These are phyloP conservation scores for Hedya salicella DNA, from an alignment of 2,888 invertebrate species.

Conservation along the genomic window DNA sequence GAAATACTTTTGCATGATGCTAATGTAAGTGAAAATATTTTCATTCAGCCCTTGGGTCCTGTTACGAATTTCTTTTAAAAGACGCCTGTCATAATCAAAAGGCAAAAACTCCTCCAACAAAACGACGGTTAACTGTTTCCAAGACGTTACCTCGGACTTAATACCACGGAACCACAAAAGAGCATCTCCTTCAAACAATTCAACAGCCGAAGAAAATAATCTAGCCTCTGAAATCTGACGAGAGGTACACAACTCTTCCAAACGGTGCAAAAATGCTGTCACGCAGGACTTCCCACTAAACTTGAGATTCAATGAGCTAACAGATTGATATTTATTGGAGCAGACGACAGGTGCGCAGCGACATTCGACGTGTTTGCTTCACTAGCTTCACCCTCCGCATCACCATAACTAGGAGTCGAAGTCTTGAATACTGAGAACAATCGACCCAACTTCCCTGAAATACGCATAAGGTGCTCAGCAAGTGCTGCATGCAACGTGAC, in stretches of 20 bases:
- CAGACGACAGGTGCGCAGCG: no score
- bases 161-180: not conserved
- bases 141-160: not conserved
- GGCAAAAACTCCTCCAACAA: not conserved
- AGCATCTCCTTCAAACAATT: not conserved
- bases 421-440: no score
- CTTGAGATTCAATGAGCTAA: not conserved
- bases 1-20: not conserved
- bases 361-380: no score
- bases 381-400: no score
- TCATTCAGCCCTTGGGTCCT: not conserved
- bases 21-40: not conserved
- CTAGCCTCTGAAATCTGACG: not conserved
- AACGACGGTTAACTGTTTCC: not conserved
- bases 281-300: not conserved
- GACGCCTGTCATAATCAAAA: not conserved
- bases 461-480: no score
- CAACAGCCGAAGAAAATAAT: not conserved
- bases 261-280: not conserved
- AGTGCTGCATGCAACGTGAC: no score
- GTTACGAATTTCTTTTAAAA: not conserved
- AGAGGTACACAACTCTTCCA: not conserved
- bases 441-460: no score
- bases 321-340: no score
- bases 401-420: no score